These are phyloP conservation scores for Mythimna vitellina DNA, from an alignment of 2,888 invertebrate genomes.

Conservation along the genomic window DNA sequence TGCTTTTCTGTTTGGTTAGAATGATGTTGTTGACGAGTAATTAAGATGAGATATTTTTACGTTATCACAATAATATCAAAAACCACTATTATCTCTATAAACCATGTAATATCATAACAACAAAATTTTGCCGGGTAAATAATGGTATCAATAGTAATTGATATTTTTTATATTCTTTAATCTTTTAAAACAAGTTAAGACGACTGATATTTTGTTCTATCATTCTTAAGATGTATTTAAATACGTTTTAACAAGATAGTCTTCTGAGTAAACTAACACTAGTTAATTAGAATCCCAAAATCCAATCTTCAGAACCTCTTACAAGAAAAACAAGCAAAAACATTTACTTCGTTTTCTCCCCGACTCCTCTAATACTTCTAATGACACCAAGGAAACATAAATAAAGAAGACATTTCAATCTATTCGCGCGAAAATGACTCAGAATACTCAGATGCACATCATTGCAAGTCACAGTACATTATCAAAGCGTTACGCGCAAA, in stretches of 20 bases:
- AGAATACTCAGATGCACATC: constrained; percentile 50
- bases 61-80: neutral
- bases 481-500: constrained; percentile 67
- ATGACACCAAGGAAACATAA: constrained; percentile 42
- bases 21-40: neutral
- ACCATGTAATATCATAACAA: no score
- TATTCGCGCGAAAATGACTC: constrained; percentile 60
- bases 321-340: neutral
- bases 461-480: constrained; percentile 71
- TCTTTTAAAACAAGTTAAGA: no score
- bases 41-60: neutral
- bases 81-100: no score
- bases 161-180: no score
- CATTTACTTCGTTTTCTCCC: neutral
- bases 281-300: no score
- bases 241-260: no score
- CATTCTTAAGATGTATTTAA: neutral
- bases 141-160: no score
- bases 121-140: no score
- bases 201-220: neutral
- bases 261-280: no score
- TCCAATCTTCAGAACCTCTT: neutral
- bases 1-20: constrained; percentile 12
- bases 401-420: constrained; percentile 49
- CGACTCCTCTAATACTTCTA: neutral